phyloP scores from a whole-genome alignment of 1,140 invertebrate genomes.

The Carcinoscorpius rotundicauda region DNA sequence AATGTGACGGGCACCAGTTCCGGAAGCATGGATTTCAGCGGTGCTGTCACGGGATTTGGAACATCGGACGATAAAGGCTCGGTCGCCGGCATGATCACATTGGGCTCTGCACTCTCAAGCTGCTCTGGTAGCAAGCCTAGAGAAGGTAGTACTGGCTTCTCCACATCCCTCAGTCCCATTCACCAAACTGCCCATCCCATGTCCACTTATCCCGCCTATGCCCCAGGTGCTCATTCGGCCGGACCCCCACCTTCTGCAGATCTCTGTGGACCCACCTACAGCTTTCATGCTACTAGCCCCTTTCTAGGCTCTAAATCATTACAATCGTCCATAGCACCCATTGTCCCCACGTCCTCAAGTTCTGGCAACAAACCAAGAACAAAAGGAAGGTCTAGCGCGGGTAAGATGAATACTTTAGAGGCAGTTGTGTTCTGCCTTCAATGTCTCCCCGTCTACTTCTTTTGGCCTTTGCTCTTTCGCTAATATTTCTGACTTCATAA shows the following conservation, averaged over 20 bases:
- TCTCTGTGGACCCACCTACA: conserved; percentile 27
- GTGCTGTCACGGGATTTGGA: no score
- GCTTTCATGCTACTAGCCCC: conserved; percentile 10
- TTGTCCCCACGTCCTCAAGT: not conserved
- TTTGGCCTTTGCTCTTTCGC: no score
- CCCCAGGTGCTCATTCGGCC: conserved; percentile 22
- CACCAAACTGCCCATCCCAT: conserved; percentile 16
- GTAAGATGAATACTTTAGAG: conserved; percentile 43
- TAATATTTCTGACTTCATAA: no score
- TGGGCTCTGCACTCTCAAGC: conserved; percentile 20
- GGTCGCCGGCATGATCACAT: conserved; percentile 32
- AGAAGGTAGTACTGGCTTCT: conserved; percentile 33
- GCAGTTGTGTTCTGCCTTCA: not conserved
- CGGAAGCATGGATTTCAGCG: not conserved
- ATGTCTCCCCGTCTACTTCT: no score
- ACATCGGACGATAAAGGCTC: no score
- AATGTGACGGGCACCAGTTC: conserved; percentile 45
- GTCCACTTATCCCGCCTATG: conserved; percentile 22
- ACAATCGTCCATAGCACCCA: no score
- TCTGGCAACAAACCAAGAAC: conserved; percentile 51
- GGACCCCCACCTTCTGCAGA: conserved; percentile 26
- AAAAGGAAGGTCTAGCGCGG: conserved; percentile 78
- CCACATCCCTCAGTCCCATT: conserved; percentile 35
- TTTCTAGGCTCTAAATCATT: conserved; percentile 7
- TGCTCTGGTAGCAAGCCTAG: conserved; percentile 23